Evolutionary conservation across 2,797 vertebrate genomes (phyloP).

Genomic region (Ispidina picta): DNA sequence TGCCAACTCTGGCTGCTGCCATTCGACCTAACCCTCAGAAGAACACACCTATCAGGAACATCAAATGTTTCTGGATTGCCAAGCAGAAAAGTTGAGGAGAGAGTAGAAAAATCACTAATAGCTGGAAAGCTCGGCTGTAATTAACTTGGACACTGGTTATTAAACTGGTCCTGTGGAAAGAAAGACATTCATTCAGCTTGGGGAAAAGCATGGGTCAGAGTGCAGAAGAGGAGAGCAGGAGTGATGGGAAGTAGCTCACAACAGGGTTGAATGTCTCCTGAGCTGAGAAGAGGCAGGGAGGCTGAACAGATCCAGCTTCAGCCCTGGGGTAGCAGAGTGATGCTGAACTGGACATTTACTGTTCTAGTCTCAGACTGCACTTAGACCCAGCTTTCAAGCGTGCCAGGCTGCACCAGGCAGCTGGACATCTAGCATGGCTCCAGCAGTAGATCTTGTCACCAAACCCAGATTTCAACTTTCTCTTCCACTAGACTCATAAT

Average conservation of each 20-base stretch:
- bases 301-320: background rate
- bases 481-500: background rate
- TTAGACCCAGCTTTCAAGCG: background rate
- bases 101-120: background rate
- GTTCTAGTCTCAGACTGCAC: background rate
- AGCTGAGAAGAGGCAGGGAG: rapidly evolving
- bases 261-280: rapidly evolving
- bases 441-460: background rate
- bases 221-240: background rate
- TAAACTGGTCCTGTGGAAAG: background rate
- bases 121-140: background rate
- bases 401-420: background rate
- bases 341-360: background rate
- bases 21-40: background rate
- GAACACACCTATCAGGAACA: background rate
- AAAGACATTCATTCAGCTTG: background rate
- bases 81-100: background rate
- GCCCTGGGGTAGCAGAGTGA: background rate
- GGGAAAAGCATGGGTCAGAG: background rate
- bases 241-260: background rate
- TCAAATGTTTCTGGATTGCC: background rate
- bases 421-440: background rate
- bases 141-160: background rate
- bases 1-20: background rate
- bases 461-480: background rate